Evolutionary conservation across 1,140 invertebrate genomes (phyloP), one percentile per base, ranked within the genome.

Genomic region (Drosophila ercepeae): DNA sequence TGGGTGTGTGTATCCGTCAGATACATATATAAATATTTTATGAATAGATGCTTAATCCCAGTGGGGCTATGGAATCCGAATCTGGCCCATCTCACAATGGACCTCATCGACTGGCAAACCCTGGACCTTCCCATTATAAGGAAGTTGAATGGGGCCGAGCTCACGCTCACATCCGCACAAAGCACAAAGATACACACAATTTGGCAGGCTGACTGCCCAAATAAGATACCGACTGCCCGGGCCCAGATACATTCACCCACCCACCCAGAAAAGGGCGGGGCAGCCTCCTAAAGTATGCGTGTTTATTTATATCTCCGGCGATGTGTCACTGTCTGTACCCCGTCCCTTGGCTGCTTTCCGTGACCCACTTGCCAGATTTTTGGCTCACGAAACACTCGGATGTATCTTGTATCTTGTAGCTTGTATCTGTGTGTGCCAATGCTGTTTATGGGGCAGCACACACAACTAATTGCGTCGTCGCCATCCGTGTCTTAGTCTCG

Each of bases 251-350:
- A 36, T 23, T 48, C 7, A 42, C n/a, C 45, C 32, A 29, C n/a
- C 14, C 51, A 44, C 8, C 18, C 29, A 32, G 13, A 14, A 34
- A 32, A 32, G 52, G 68, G 45, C 58, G 23, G 9, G n/a, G 41
- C 58, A 57, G 39, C 13, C 45, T 48, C 59, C 41, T 14, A 14
- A 53, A 39, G 48, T 53, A 68, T 73, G 61, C 53, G 51, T 81
- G 75, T 86, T 73, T 88, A 81, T 86, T 73, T 76, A 67, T 81
- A 81, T 88, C 59, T 81, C 44, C 55, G 60, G 61, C 75, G 72
- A 79, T 86, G 79, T 79, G 75, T 86, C 79, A 83, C 54, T 75
- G 55, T 39, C 36, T 9, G 53, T 53, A 36, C 19, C 44, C 55
- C 25, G 18, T 21, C 4, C 36, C 32, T 9, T 27, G 3, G 8